phyloP scores from a whole-genome alignment of 2,888 invertebrate species.

The Dioctria rufipes region DNA sequence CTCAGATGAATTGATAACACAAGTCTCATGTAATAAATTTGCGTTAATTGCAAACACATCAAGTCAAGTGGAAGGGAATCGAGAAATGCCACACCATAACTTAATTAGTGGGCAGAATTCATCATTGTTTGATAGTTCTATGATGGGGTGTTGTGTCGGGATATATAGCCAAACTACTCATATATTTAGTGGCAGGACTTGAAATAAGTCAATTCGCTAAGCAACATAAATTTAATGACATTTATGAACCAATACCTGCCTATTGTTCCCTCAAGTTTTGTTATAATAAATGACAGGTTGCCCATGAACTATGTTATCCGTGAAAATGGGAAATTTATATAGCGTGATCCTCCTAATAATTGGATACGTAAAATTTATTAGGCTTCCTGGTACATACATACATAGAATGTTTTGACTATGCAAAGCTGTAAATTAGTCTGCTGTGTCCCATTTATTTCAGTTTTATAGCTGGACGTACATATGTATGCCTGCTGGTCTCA shows the following conservation, averaged over 20 bases:
- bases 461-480: no score
- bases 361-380: background rate
- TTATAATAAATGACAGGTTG: background rate
- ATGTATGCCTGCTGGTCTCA: no score
- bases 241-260: background rate
- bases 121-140: constrained; percentile 48
- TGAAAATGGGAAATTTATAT: background rate
- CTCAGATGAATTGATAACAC: constrained; percentile 52
- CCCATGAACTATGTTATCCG: background rate
- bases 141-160: background rate
- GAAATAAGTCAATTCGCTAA: background rate
- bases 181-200: no score
- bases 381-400: background rate
- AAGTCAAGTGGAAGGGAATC: constrained; percentile 52
- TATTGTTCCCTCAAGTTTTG: background rate
- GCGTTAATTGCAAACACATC: constrained; percentile 55
- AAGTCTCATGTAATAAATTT: constrained; percentile 53
- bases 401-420: no score
- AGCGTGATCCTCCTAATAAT: background rate
- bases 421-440: no score
- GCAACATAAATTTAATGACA: constrained; percentile 10
- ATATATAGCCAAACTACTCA: no score
- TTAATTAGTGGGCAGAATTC: constrained; percentile 50
- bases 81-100: constrained; percentile 51
- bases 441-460: no score